Percentiles rank a stretch among this genome's conserved stretches.
Evolutionary conservation across 1,140 invertebrate genomes (phyloP).

Genomic region (Drosophila chauvacae): DNA sequence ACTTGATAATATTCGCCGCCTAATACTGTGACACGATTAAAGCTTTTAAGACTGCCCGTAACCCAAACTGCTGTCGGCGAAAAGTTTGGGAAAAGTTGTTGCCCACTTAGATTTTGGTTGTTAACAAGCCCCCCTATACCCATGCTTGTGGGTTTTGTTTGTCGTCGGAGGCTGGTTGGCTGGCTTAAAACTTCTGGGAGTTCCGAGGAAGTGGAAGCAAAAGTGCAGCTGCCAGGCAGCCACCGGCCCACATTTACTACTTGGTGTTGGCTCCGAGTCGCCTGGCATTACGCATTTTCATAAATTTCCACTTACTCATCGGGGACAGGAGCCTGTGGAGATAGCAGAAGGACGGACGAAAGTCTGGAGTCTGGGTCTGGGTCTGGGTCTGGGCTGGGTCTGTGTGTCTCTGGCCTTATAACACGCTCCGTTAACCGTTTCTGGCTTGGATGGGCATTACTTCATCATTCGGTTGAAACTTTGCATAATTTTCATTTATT

Average conservation of each 20-base stretch:
- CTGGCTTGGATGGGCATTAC: conserved; percentile 72
- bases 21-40: conserved; percentile 67
- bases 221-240: conserved; percentile 50
- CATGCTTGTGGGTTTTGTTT: conserved; percentile 43
- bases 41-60: conserved; percentile 41
- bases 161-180: conserved; percentile 7
- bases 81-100: conserved; percentile 72
- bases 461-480: conserved; percentile 78
- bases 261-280: conserved; percentile 11
- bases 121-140: conserved; percentile 57
- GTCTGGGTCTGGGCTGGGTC: conserved; percentile 2
- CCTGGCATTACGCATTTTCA: conserved; percentile 69
- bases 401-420: conserved; percentile 58
- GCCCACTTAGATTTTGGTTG: conserved; percentile 76
- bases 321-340: conserved; percentile 12
- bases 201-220: conserved; percentile 46
- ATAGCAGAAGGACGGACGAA: neutral
- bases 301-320: conserved; percentile 81
- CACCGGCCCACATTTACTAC: conserved; percentile 56
- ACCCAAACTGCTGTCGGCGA: conserved; percentile 64
- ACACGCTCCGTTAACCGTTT: conserved; percentile 80
- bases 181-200: conserved; percentile 62
- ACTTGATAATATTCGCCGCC: conserved; percentile 45
- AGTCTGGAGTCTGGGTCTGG: conserved; percentile 6
- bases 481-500: conserved; percentile 83